These are phyloP conservation scores for Hylaeus anthracinus DNA, from an alignment of 1,140 invertebrate species.

Conservation along the genomic window DNA sequence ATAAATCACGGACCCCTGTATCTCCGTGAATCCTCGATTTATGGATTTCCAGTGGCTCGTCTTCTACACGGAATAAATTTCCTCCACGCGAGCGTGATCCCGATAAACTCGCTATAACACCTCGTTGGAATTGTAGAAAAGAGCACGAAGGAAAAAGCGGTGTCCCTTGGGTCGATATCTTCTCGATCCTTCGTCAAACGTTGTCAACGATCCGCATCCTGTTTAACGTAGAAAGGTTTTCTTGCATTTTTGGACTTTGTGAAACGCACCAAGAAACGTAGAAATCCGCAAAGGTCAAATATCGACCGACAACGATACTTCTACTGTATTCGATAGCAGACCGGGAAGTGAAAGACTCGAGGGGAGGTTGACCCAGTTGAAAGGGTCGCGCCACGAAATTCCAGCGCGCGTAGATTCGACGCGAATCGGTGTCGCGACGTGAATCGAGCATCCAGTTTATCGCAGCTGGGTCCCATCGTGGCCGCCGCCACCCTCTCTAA, in stretches of 20 bases:
- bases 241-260: too few relatives aligned
- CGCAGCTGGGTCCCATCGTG: constrained; percentile 51
- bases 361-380: constrained; percentile 14
- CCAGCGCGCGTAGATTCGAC: constrained; percentile 11
- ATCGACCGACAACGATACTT: too few relatives aligned
- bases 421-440: constrained; percentile 32
- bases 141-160: not conserved
- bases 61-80: constrained; percentile 40
- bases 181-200: too few relatives aligned
- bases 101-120: constrained; percentile 42
- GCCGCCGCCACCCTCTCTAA: not conserved
- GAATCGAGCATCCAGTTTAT: constrained; percentile 60
- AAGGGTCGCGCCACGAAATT: constrained; percentile 2
- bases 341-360: too few relatives aligned
- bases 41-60: constrained; percentile 45
- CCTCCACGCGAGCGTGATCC: constrained; percentile 15
- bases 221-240: too few relatives aligned
- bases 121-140: not conserved
- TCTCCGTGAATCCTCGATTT: constrained; percentile 34
- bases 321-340: too few relatives aligned
- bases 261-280: too few relatives aligned
- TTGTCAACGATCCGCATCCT: too few relatives aligned
- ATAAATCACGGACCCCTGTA: constrained; percentile 40
- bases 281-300: too few relatives aligned
- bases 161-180: constrained; percentile 1